Evolutionary conservation across 2,797 vertebrate species (phyloP).

Genomic region (Lepus oiostolus): DNA sequence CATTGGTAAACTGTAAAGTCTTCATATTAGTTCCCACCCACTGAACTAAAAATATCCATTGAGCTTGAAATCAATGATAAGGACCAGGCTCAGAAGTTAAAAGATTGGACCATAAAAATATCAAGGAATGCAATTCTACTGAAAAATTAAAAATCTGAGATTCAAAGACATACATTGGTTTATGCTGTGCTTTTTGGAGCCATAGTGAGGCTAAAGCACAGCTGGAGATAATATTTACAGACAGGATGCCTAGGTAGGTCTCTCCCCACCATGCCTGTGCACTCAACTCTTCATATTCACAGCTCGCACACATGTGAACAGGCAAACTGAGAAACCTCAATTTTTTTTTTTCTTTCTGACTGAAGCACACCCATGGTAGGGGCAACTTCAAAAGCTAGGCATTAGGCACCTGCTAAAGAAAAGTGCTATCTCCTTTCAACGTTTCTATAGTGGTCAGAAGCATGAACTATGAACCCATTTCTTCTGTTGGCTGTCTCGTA

Average conservation of each 20-base stretch:
- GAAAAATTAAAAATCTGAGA: constrained; percentile 8
- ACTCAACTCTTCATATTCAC: background rate
- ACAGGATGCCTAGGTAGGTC: background rate
- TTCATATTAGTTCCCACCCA: background rate
- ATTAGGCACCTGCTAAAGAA: background rate
- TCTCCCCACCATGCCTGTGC: background rate
- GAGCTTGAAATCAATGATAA: background rate
- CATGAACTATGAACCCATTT: background rate
- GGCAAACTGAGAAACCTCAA: background rate
- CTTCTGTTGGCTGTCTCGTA: background rate
- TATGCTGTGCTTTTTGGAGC: background rate
- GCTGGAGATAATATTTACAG: background rate
- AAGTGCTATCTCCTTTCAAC: constrained; percentile 1
- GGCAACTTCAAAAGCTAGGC: background rate
- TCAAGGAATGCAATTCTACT: background rate
- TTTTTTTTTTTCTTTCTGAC: background rate
- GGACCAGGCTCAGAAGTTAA: background rate
- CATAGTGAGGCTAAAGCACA: background rate
- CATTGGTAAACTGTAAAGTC: background rate
- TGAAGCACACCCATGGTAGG: background rate
- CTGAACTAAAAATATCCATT: background rate
- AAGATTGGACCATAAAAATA: background rate
- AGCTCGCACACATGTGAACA: background rate
- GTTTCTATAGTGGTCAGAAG: background rate
- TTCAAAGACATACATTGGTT: background rate